A percentile compares a stretch with the other conserved stretches of the same genome.
Evolutionary conservation across 2,113 vertebrate species (phyloP).

Genomic region (Megalops atlanticus): DNA sequence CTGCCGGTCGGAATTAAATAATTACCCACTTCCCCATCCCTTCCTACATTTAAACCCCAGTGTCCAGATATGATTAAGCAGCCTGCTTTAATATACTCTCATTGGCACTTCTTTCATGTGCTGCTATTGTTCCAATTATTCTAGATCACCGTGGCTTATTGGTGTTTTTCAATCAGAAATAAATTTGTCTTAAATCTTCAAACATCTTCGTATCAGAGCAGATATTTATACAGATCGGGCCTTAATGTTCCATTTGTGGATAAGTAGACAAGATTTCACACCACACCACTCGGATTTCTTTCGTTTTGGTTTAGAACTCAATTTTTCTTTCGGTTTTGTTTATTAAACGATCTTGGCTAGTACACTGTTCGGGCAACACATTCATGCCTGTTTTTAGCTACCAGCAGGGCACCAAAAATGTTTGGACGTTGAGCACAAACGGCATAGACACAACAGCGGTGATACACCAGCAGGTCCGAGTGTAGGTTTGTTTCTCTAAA

Average conservation of each 20-base stretch:
- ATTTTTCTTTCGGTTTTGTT: no score
- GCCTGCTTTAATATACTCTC: slow-evolving; percentile 65
- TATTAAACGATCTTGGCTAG: no score
- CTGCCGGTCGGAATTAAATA: slow-evolving; percentile 51
- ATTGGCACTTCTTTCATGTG: slow-evolving; percentile 56
- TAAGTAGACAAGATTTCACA: slow-evolving; percentile 62
- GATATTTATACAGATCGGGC: slow-evolving; percentile 69
- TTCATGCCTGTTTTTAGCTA: background rate
- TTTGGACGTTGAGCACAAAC: background rate
- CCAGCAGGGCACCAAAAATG: background rate
- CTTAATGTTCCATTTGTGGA: slow-evolving; percentile 57
- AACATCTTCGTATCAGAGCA: slow-evolving; percentile 68
- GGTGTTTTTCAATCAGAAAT: slow-evolving; percentile 64
- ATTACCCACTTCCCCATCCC: slow-evolving; percentile 43
- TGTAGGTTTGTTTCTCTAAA: background rate
- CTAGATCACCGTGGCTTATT: slow-evolving; percentile 64
- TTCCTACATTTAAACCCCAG: slow-evolving; percentile 50
- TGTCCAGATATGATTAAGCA: slow-evolving; percentile 73
- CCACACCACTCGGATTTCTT: slow-evolving; percentile 61
- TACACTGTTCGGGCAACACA: no score
- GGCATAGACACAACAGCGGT: background rate
- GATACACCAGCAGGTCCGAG: background rate
- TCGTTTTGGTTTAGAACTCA: slow-evolving; percentile 10
- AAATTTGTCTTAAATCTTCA: slow-evolving; percentile 57
- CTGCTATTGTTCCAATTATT: slow-evolving; percentile 59